These are phyloP conservation scores for Petroica traversi DNA, from an alignment of 2,113 vertebrate species.

Conservation along the genomic window DNA sequence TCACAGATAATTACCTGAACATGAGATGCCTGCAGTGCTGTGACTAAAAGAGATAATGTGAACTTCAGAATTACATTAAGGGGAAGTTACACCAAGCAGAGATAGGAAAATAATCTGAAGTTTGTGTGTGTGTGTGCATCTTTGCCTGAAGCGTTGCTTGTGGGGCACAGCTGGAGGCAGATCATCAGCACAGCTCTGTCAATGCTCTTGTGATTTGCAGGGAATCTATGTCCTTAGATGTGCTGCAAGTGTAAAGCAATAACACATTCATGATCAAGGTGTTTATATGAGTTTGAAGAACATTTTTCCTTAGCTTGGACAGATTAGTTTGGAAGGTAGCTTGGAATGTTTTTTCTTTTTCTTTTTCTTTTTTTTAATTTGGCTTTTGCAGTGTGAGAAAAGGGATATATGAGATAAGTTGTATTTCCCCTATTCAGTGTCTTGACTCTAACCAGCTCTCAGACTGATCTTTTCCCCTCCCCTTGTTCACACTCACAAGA, in stretches of 20 bases:
- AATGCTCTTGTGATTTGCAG: background rate
- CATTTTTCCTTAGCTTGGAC: background rate
- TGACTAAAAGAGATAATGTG: conserved; percentile 22
- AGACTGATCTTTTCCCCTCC: background rate
- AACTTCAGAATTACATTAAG: background rate
- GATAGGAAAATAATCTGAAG: background rate
- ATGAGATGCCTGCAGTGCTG: background rate
- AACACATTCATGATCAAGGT: background rate
- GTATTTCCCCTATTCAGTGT: background rate
- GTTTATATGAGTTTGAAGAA: background rate
- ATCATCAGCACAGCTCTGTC: background rate
- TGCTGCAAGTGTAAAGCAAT: background rate
- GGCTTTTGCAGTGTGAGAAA: background rate
- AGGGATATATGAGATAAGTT: background rate
- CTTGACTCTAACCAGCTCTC: background rate
- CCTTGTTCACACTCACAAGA: background rate
- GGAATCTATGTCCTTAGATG: background rate
- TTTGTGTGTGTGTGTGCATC: background rate
- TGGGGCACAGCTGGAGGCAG: background rate
- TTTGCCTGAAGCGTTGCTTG: background rate
- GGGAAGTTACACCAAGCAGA: background rate
- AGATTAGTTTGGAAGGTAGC: background rate
- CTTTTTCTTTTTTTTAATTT: background rate
- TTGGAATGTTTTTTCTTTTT: background rate
- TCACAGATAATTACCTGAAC: conserved; percentile 36